Evolutionary conservation across 2,888 invertebrate genomes (phyloP), one percentile per base, ranked within the genome.

Genomic region (Camponotus fellah): DNA sequence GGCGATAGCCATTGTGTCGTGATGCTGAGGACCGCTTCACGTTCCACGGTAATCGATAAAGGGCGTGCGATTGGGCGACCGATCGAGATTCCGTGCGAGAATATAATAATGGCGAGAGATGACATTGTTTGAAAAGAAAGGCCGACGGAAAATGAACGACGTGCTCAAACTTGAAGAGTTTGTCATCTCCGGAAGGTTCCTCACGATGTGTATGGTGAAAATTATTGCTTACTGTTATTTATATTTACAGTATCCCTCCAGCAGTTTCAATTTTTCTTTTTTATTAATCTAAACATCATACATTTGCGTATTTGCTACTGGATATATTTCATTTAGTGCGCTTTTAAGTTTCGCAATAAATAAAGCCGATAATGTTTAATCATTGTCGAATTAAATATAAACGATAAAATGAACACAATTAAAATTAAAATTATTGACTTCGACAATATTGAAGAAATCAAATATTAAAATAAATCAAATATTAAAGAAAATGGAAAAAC

Each of bases 71-170:
- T 81, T 81, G 81, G 26, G 34, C 74, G 56, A 49, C 62, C 53
- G 83, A 83, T 83, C 76, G 77, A 77, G 77, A 83, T 77, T 83
- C 77, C 43, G 40, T 21, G 26, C 40, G 53, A 68, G 69, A 83
- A 83, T 77, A 76, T 77, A 76, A 69, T 83, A 77, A 76, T 66
- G 56, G 64, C 34, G 43, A 46, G 34, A 12, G 53, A 46, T 62
- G 69, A 82, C 68, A 69, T 83, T 77, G 83, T 77, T 77, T 56
- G 62, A 77, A 53, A 60, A 5, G 40, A 83, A 34, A 62, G 49
- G n/a, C 43, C 37, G 32, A 14, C 26, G 60, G 60, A 62, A 71
- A 76, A 83, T 65, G 40, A 62, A 74, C 40, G 58, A 75, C 65
- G 56, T 82, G 43, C 40, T 65, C 64, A 21, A 82, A 66, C 21